Percentiles rank a stretch among this genome's conserved stretches.
Evolutionary conservation across 2,113 vertebrate genomes (phyloP).

Genomic region (Gadus macrocephalus): DNA sequence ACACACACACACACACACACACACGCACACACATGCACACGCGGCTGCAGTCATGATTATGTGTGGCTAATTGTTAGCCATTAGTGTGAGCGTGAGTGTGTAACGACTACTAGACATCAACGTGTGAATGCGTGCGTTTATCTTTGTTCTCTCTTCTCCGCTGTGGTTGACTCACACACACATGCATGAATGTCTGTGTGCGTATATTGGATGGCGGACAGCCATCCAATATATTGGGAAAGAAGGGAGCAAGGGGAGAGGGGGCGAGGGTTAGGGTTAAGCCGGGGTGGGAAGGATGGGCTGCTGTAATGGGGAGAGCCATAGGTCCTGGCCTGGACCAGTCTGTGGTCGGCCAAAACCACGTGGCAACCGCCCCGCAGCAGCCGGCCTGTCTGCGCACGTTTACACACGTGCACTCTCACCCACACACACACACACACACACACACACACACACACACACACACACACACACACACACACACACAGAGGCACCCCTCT

Average conservation of each 20-base stretch:
- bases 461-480: neutral
- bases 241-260: too few species aligned
- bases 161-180: neutral
- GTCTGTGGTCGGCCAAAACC: slow-evolving; percentile 56
- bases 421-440: slow-evolving; percentile 9
- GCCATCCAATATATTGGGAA: too few species aligned
- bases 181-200: slow-evolving; percentile 24
- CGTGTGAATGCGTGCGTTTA: neutral
- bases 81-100: neutral
- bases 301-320: slow-evolving; percentile 66
- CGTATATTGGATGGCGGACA: neutral
- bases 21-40: too few species aligned
- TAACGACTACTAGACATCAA: neutral
- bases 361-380: slow-evolving; percentile 57
- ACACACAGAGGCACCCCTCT: neutral
- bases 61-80: neutral
- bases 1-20: too few species aligned
- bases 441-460: neutral
- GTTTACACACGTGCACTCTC: slow-evolving; percentile 3
- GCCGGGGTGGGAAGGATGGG: slow-evolving; percentile 32
- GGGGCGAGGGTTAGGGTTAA: too few species aligned
- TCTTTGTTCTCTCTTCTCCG: neutral
- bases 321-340: slow-evolving; percentile 45
- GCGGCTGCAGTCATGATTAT: too few species aligned
- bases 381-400: slow-evolving; percentile 45